Percentiles rank a stretch among this genome's conserved stretches.
These are phyloP conservation scores for Sorex fumeus DNA, from an alignment of 2,113 vertebrate genomes.

Conservation along the genomic window DNA sequence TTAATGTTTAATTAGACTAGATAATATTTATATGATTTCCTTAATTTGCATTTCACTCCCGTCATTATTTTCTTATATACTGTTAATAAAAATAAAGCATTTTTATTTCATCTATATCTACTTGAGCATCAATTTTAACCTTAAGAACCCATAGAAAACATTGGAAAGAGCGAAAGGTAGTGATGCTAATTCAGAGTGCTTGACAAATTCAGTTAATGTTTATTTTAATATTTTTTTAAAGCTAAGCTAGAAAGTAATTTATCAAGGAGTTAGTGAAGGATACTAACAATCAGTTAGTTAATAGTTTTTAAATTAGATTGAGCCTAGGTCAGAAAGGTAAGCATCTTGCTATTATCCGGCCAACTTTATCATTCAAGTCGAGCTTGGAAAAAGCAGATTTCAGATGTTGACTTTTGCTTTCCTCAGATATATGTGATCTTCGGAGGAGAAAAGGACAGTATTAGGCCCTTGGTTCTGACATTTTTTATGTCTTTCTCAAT, in stretches of 20 bases:
- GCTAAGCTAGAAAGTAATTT: constrained; percentile 52
- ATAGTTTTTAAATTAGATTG: constrained; percentile 80
- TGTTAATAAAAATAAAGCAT: background rate
- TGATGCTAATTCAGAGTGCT: constrained; percentile 53
- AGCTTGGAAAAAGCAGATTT: constrained; percentile 81
- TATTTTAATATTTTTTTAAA: constrained; percentile 65
- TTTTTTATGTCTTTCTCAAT: constrained; percentile 86
- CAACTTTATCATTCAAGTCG: constrained; percentile 80
- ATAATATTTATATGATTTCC: background rate
- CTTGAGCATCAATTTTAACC: constrained; percentile 16
- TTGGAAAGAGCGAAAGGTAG: constrained; percentile 14
- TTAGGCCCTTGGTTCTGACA: constrained; percentile 82
- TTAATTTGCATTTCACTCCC: background rate
- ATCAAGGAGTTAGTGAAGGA: constrained; percentile 72
- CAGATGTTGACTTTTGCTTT: constrained; percentile 86
- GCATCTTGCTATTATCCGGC: constrained; percentile 58
- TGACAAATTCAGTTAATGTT: constrained; percentile 44
- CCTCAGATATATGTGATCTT: constrained; percentile 83
- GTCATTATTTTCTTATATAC: constrained; percentile 27
- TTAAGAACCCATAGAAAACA: constrained; percentile 34
- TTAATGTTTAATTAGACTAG: background rate
- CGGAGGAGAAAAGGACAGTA: constrained; percentile 84
- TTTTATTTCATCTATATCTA: background rate
- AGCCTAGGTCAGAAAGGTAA: constrained; percentile 79
- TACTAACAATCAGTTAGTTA: constrained; percentile 75